Conservation (phyloP, 2,797 vertebrate species). For the Knipowitschia caucasica region DNA sequence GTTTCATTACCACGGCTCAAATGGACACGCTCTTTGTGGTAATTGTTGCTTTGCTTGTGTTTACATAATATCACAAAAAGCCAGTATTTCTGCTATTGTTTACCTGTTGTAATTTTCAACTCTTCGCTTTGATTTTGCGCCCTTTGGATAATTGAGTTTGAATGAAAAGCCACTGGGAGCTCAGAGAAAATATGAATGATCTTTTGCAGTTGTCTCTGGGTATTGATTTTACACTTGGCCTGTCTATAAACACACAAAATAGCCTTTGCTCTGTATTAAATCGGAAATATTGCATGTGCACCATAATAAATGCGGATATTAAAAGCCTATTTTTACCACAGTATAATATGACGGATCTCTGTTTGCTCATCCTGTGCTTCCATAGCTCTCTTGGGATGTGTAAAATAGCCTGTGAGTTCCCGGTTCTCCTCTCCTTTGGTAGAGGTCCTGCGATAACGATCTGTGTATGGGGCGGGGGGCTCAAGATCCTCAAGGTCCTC, state of each 20-base stretch:
- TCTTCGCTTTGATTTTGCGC: conserved; percentile 10
- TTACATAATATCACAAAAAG: conserved; percentile 31
- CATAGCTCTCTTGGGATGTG: too few species aligned
- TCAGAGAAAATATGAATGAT: conserved; percentile 59
- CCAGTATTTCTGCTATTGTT: conserved; percentile 26
- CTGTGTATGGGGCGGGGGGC: too few species aligned
- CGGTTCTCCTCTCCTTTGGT: too few species aligned
- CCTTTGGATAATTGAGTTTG: conserved; percentile 39
- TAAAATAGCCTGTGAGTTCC: too few species aligned
- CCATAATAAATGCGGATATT: neutral
- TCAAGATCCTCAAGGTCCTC: too few species aligned
- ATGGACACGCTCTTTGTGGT: conserved; percentile 42
- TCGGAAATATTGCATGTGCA: conserved; percentile 16
- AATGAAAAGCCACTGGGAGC: conserved; percentile 30
- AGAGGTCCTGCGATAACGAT: too few species aligned
- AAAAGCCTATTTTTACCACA: neutral
- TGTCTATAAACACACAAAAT: conserved; percentile 13
- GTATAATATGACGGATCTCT: too few species aligned
- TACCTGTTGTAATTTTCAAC: conserved; percentile 27
- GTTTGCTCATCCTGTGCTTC: too few species aligned
- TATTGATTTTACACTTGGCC: conserved; percentile 46
- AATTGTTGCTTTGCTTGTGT: conserved; percentile 47
- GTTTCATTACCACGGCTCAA: conserved; percentile 61
- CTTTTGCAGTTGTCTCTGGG: conserved; percentile 45
- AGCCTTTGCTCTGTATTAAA: conserved; percentile 9